Evolutionary conservation across 2,113 vertebrate genomes (phyloP), one percentile per base, ranked within the genome.

Genomic region (Syngnathoides biaculeatus): DNA sequence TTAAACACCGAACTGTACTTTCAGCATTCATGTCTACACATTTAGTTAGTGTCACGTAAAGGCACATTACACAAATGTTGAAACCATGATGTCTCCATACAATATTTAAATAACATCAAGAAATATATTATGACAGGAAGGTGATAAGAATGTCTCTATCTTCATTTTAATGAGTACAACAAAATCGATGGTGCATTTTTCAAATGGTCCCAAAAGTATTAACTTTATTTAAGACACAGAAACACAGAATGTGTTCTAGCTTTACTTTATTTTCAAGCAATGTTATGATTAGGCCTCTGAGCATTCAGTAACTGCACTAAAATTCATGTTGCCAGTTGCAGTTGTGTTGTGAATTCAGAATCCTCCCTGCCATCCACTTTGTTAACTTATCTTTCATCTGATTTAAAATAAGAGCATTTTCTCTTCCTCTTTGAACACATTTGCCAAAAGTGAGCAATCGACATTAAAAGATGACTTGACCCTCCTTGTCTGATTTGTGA

Each of bases 401-500:
- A 50, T 38, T n/a, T n/a, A n/a, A 63, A 57, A 62, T 39, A 40
- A 19, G 39, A 42, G 69, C 58, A n/a, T n/a, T 63, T 22, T 39
- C 58, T 64, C 60, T 65, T 24, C 65, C 68, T 39, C 69, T 73
- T 81, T 76, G 65, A 74, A 81, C 59, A 68, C 68, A 71, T 71
- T 75, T 81, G 69, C 73, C 77, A 80, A 86, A 78, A 74, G 78
- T 80, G 80, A 79, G 64, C 68, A 68, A 82, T 69, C 65, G 78
- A 74, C 75, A 81, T 69, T 80, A 72, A 72, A 80, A 78, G 35
- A 22, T 60, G 26, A 73, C 69, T 48, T 73, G 61, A 77, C 71
- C 68, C 59, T 77, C 42, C 74, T 80, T 74, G 69, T 78, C 67
- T 64, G 69, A 82, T 69, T 40, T 15, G 62, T 22, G 69, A 77